Evolutionary conservation across 1,140 invertebrate species (phyloP), one percentile per base, ranked within the genome.

Genomic region (Psix sp.): DNA sequence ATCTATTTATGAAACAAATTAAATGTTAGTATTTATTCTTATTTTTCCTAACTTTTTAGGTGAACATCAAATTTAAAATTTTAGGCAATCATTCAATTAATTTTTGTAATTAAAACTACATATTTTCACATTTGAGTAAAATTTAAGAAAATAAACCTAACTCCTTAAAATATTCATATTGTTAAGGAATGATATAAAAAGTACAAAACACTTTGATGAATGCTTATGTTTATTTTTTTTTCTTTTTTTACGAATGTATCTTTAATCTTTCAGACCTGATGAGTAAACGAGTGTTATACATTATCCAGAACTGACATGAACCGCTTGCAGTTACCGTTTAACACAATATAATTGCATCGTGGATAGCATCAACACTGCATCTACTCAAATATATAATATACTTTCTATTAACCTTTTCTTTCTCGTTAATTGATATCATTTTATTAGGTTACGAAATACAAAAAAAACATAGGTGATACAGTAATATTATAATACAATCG

Each of bases 351-450:
- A 76, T 66, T 57, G 62, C 70, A 76, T 80, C 77, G 60, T 80
- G 80, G 79, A 84, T 86, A 85, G 84, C 68, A 81, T 79, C 80
- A 87, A 86, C 80, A 77, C 62, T 73, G 42, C 38, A 39, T 86
- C 85, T 86, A 86, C 83, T 86, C 84, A 86, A 86, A 85, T 84
- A 85, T 84, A 82, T 82, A 82, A 84, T 82, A 81, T 83, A 84
- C 78, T 83, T 85, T 82, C 79, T 84, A 84, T 84, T 75, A 82
- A 83, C 81, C 73, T 67, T 68, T 77, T 79, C n/a, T 75, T 80
- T 68, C 78, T 80, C 74, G 74, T 82, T 80, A 83, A 83, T 83
- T 81, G 79, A 82, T 82, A 82, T 81, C 54, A 62, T 79, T 82
- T 80, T 71, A 49, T 84, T 84, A 83, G 75, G 81, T 86, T 85